Base-by-base conservation (phyloP, 2,888 invertebrate genomes). In the Machimus rusticus region DNA sequence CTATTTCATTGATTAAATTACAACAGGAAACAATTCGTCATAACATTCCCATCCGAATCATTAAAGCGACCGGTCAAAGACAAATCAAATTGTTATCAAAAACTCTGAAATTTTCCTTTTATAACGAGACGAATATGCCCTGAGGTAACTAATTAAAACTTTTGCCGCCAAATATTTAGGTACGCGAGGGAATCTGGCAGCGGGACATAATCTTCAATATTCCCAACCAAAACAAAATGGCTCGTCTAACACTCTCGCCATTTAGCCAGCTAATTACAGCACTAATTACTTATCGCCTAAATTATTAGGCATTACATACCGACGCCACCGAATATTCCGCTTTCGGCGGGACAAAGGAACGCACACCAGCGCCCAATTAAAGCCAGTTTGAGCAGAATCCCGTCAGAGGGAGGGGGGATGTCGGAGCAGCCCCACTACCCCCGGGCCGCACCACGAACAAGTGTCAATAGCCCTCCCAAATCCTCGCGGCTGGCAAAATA, bases 211-310 rank as follows among this genome's bases (percentile, higher is more conserved):
- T 74, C 74, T 85, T 19, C 37, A 74, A 85, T 85, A 46, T 85
- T 34, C 46, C 46, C 28, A 46, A 74, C 74, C 46, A 74, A 37
- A 74, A 74, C 74, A 85, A 74, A 74, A 85, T 74, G 85, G 43
- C 74, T 74, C 74, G 85, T 74, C 85, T 46, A 85, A 85, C 85
- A 85, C 74, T 39, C 46, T 43, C 74, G 85, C 74, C 43, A 85
- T 74, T 85, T 85, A 74, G 74, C 74, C 37, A 87, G 86, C 87
- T 88, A 88, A 88, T 88, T 88, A 88, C 86, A 82, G 79, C 86
- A 87, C 88, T 87, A 88, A 88, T 88, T 88, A 88, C 77, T 88
- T 88, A 87, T 88, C 88, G 87, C 88, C 88, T 88, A 87, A 88
- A 88, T 87, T 88, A 88, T 88, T 87, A 87, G 57, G 86, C 87